Evolutionary conservation across 2,888 invertebrate genomes (phyloP).

Genomic region (Protodeltote pygarga): DNA sequence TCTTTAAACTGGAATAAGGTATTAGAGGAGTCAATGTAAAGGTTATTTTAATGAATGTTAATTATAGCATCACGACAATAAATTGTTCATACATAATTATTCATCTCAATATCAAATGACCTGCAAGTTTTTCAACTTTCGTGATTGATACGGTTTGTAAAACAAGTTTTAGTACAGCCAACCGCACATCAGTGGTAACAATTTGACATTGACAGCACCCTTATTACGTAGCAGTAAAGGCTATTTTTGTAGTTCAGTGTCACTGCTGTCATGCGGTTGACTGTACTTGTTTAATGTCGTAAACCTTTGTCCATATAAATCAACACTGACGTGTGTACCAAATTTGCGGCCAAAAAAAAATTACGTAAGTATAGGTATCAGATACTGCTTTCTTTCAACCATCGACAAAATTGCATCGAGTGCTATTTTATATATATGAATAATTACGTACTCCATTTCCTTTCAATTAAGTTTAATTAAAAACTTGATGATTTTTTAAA

Average conservation of each 20-base stretch:
- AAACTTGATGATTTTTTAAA: too few relatives aligned
- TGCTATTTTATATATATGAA: too few relatives aligned
- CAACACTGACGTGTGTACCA: conserved; percentile 11
- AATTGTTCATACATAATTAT: conserved; percentile 29
- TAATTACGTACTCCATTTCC: too few relatives aligned
- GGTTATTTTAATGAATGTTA: neutral
- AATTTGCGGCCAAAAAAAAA: conserved; percentile 18
- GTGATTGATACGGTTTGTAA: conserved; percentile 32
- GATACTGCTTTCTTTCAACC: too few relatives aligned
- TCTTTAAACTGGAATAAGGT: conserved; percentile 14
- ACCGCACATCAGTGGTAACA: too few relatives aligned
- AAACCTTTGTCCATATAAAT: conserved; percentile 36
- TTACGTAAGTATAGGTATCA: too few relatives aligned
- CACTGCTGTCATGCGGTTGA: too few relatives aligned
- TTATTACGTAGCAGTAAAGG: too few relatives aligned
- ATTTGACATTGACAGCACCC: too few relatives aligned
- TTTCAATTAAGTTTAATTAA: too few relatives aligned
- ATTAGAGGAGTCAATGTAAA: conserved; percentile 26
- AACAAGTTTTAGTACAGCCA: conserved; percentile 33
- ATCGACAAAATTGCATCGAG: too few relatives aligned
- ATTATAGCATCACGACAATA: conserved; percentile 21
- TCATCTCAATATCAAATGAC: conserved; percentile 30
- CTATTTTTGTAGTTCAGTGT: too few relatives aligned
- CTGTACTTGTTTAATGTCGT: conserved; percentile 26
- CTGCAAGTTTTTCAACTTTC: conserved; percentile 24